Percentiles rank a stretch among this genome's conserved stretches.
Conservation (phyloP, 2,888 invertebrate genomes). For the Gari tellinella region DNA sequence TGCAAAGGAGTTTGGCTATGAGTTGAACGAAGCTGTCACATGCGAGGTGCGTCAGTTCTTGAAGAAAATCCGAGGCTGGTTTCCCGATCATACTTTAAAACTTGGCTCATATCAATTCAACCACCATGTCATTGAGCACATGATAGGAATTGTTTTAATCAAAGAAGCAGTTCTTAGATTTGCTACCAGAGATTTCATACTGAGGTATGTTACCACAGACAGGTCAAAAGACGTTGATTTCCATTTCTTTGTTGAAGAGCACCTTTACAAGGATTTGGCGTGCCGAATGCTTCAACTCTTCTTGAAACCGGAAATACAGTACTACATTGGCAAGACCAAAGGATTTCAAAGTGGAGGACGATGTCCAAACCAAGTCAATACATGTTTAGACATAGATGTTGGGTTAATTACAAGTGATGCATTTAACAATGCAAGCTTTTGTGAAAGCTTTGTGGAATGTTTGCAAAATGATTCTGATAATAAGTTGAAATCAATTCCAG, state of each 20-base stretch:
- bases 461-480: background rate
- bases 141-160: conserved; percentile 39
- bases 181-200: conserved; percentile 26
- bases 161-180: conserved; percentile 27
- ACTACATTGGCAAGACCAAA: too few species aligned
- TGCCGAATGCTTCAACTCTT: too few species aligned
- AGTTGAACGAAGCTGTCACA: conserved; percentile 11
- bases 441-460: conserved; percentile 6
- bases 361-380: conserved; percentile 1
- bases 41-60: conserved; percentile 18
- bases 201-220: conserved; percentile 28
- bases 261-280: background rate
- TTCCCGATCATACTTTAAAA: conserved; percentile 6
- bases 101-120: conserved; percentile 27
- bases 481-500: background rate
- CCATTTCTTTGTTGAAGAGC: conserved; percentile 11
- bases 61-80: conserved; percentile 26
- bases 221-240: too few species aligned
- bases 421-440: conserved; percentile 11
- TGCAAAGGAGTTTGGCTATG: conserved; percentile 25
- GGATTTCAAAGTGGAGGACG: conserved; percentile 6
- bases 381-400: conserved; percentile 9
- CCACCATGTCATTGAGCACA: conserved; percentile 40
- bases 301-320: too few species aligned
- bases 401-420: conserved; percentile 13